These are phyloP conservation scores for Unio delphinus DNA, from an alignment of 2,888 invertebrate species.

Conservation along the genomic window DNA sequence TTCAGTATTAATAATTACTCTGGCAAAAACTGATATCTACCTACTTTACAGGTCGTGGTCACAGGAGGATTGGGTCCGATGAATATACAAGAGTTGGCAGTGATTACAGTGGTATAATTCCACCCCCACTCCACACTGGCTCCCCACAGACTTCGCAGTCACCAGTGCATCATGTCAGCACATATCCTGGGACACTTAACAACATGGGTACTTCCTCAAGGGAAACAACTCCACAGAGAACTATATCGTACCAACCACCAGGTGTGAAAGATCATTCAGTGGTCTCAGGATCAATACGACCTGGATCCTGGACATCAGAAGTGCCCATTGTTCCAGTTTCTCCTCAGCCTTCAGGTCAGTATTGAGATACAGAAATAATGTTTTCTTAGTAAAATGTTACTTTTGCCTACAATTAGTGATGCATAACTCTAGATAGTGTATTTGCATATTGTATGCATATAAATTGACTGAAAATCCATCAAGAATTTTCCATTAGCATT, in stretches of 20 bases:
- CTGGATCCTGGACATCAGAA: slow-evolving; percentile 43
- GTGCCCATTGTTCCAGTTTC: slow-evolving; percentile 23
- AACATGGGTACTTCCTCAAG: slow-evolving; percentile 13
- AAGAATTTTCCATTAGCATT: no score
- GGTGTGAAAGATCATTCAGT: slow-evolving; percentile 12
- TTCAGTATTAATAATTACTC: no score
- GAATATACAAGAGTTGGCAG: slow-evolving; percentile 40
- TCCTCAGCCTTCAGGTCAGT: no score
- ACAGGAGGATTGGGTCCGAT: slow-evolving; percentile 52
- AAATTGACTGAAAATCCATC: no score
- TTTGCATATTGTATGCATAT: no score
- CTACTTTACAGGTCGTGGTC: slow-evolving; percentile 37
- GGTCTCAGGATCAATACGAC: slow-evolving; percentile 15
- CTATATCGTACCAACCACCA: slow-evolving; percentile 53
- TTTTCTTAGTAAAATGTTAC: no score
- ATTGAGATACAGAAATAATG: no score
- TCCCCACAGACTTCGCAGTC: slow-evolving; percentile 22
- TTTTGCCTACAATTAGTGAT: no score
- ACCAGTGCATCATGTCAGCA: slow-evolving; percentile 51
- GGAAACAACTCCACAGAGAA: slow-evolving; percentile 42
- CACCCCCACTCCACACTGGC: slow-evolving; percentile 15
- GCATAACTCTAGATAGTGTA: no score
- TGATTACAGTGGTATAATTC: slow-evolving; percentile 13
- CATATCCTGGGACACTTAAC: slow-evolving; percentile 49
- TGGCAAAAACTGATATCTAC: no score